A percentile compares a stretch with the other conserved stretches of the same genome.
Evolutionary conservation across 2,888 invertebrate genomes (phyloP).

Genomic region (Sialis fuliginosa): DNA sequence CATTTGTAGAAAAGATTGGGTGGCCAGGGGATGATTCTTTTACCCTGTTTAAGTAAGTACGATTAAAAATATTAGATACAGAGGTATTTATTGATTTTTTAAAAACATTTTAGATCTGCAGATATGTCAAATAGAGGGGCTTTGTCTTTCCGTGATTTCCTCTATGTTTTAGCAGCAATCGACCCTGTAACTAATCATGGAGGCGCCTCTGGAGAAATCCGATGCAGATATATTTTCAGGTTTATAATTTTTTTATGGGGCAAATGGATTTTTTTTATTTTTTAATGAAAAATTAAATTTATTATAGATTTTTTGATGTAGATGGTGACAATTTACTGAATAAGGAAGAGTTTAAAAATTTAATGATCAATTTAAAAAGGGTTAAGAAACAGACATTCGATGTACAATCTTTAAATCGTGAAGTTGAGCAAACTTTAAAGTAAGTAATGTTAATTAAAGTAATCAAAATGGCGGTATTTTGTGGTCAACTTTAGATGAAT

Average conservation of each 20-base stretch:
- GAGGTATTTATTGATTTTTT: conserved; percentile 5
- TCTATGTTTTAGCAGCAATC: conserved; percentile 42
- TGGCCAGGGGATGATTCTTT: conserved; percentile 28
- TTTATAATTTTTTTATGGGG: neutral
- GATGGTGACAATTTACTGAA: conserved; percentile 33
- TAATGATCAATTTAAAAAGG: conserved; percentile 35
- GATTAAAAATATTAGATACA: too few species aligned
- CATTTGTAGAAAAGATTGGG: conserved; percentile 36
- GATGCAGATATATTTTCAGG: conserved; percentile 51
- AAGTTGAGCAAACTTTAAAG: conserved; percentile 22
- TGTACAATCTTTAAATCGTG: conserved; percentile 32
- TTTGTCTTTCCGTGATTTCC: conserved; percentile 34
- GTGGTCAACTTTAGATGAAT: too few species aligned
- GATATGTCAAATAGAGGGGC: conserved; percentile 32
- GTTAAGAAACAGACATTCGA: conserved; percentile 33
- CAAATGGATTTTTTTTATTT: too few species aligned
- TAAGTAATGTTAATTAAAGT: too few species aligned
- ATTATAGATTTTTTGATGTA: conserved; percentile 32
- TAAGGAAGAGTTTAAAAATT: conserved; percentile 37
- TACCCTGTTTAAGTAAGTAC: conserved; percentile 24
- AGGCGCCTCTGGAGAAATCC: conserved; percentile 42
- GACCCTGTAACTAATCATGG: conserved; percentile 47
- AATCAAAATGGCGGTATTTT: too few species aligned
- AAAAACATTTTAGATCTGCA: conserved; percentile 27
- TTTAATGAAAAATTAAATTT: conserved; percentile 16